phyloP scores from a whole-genome alignment of 2,797 vertebrate species.

The Petrocephalus sullivani region DNA sequence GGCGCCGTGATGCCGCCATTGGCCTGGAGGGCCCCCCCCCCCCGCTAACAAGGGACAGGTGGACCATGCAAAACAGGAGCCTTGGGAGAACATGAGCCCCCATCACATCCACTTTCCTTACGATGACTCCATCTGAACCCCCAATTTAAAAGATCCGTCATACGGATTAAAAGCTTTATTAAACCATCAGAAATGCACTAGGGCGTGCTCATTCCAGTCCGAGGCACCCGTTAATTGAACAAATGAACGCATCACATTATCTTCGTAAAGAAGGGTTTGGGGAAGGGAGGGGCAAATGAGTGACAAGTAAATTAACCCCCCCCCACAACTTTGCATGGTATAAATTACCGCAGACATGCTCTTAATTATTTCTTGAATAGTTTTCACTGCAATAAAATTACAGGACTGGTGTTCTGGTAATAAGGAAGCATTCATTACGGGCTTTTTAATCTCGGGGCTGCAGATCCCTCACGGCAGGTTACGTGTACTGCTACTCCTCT shows the following conservation, averaged over 20 bases:
- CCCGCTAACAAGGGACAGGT: neutral
- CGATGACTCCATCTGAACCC: constrained; percentile 35
- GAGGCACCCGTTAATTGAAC: constrained; percentile 47
- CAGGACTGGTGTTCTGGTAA: constrained; percentile 51
- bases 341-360: constrained; percentile 60
- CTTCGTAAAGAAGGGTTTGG: constrained; percentile 28
- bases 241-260: constrained; percentile 49
- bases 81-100: constrained; percentile 30
- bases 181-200: constrained; percentile 46
- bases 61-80: constrained; percentile 31
- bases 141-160: constrained; percentile 31
- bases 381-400: constrained; percentile 48
- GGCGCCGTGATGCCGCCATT: neutral
- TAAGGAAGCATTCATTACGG: constrained; percentile 58
- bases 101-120: constrained; percentile 29
- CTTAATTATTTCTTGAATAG: constrained; percentile 64
- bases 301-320: constrained; percentile 59
- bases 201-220: constrained; percentile 32
- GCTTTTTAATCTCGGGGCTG: constrained; percentile 25
- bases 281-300: constrained; percentile 29
- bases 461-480: neutral
- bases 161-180: constrained; percentile 53
- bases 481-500: neutral
- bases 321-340: constrained; percentile 43
- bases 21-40: neutral